Conservation (phyloP, 1,140 invertebrate species). For the Linepithema humile region DNA sequence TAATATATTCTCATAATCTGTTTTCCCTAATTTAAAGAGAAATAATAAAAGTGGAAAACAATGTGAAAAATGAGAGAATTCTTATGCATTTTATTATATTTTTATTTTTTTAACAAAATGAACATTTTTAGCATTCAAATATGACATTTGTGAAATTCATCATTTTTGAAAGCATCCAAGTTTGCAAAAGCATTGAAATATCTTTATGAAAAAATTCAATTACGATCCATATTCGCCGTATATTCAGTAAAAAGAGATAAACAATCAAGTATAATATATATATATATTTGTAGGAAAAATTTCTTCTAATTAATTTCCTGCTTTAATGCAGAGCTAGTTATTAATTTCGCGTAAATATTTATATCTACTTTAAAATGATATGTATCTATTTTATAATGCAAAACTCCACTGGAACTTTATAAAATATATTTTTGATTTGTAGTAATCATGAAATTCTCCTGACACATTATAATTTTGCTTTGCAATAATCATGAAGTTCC, state of each 20-base stretch:
- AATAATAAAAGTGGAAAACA: not conserved
- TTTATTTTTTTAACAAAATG: too few relatives aligned
- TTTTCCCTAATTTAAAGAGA: not conserved
- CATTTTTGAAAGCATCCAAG: not conserved
- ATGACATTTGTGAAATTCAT: not conserved
- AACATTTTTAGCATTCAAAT: too few relatives aligned
- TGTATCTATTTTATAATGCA: not conserved
- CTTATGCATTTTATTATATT: not conserved
- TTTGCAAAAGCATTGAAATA: not conserved
- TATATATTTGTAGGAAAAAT: not conserved
- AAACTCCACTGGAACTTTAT: not conserved
- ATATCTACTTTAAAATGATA: not conserved
- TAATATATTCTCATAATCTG: not conserved
- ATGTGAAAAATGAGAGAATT: not conserved
- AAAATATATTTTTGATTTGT: conserved; percentile 6
- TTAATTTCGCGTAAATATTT: not conserved
- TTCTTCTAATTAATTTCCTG: not conserved
- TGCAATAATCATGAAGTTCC: conserved; percentile 46
- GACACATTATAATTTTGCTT: conserved; percentile 6
- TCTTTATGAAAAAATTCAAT: not conserved
- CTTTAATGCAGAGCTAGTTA: not conserved
- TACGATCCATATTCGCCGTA: not conserved
- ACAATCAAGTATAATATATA: not conserved
- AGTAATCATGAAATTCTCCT: not conserved
- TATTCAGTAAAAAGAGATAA: not conserved